Base-by-base conservation (phyloP, 2,797 vertebrate genomes). In the Premnoplex brunnescens region DNA sequence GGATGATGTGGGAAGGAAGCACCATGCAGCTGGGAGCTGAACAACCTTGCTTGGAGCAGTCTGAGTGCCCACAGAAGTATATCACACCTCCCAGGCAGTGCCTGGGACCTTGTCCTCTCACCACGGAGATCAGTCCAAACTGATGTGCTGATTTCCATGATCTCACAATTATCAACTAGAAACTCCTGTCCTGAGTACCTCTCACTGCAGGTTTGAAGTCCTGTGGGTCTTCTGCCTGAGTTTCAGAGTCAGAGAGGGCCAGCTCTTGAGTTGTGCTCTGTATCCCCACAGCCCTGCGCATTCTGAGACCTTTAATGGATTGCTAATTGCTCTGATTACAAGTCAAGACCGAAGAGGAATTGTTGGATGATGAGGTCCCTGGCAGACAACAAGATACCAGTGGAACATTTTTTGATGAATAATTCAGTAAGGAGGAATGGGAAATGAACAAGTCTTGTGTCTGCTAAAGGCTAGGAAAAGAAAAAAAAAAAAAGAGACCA, bases 351-450 rank as follows among this genome's bases (percentile, higher is more conserved):
- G 3, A 95, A 95, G 85, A 96, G 83, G 73, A 93, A 95, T 97
- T 97, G 96, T 95, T 96, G 96, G 96, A 97, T 94, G 92, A 94
- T 95, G 96, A 96, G 76, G 93, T 96, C 91, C 91, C 93, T 97
- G 97, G 96, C 97, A 92, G 91, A 97, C 88, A 91, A 96, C 93
- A 97, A 97, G 96, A 97, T 96, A 97, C 94, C 95, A 96, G 95
- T 41, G 74, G 84, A 96, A 95, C 90, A 89, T 94, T 97, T 97
- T 97, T 79, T 62, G 87, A 97, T 98, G 78, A 98, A 98, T 98
- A 97, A 98, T 98, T 98, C 97, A 98, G 96, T 60, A 91, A 94
- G 91, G 86, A 95, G 89, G 91, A 95, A 96, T 97, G 95, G 96
- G 88, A 97, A 97, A 97, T 90, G 97, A 97, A 91, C 80, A 97